Evolutionary conservation across 2,888 invertebrate species (phyloP).

Genomic region (Eucriotettix oculatus): DNA sequence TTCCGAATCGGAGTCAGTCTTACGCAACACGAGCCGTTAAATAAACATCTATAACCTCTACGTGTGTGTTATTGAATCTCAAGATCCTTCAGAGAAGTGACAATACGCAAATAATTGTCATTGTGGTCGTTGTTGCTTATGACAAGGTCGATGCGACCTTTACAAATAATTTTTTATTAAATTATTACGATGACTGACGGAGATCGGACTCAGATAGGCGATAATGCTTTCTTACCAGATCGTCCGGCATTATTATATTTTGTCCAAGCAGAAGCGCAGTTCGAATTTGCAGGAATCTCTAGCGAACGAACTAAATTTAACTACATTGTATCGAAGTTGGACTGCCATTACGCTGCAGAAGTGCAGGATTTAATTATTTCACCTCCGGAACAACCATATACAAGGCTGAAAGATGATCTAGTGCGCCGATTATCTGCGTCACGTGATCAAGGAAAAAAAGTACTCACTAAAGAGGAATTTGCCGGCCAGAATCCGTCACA

Average conservation of each 20-base stretch:
- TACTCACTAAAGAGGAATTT: not conserved
- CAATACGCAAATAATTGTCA: no score
- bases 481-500: not conserved
- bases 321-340: not conserved
- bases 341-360: not conserved
- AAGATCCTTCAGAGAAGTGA: no score
- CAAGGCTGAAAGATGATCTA: not conserved
- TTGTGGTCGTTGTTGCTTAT: no score
- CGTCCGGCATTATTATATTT: not conserved
- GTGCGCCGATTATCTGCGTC: not conserved
- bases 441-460: not conserved
- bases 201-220: no score
- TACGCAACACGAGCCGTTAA: no score
- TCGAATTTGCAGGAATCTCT: not conserved
- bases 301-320: not conserved
- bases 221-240: not conserved
- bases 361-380: not conserved
- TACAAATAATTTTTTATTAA: no score
- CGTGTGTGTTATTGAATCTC: no score
- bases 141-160: no score
- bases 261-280: not conserved
- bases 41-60: no score
- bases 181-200: no score
- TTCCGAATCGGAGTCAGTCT: no score
- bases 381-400: not conserved